phyloP scores from a whole-genome alignment of 2,888 invertebrate species.

The Diarsia mendica region DNA sequence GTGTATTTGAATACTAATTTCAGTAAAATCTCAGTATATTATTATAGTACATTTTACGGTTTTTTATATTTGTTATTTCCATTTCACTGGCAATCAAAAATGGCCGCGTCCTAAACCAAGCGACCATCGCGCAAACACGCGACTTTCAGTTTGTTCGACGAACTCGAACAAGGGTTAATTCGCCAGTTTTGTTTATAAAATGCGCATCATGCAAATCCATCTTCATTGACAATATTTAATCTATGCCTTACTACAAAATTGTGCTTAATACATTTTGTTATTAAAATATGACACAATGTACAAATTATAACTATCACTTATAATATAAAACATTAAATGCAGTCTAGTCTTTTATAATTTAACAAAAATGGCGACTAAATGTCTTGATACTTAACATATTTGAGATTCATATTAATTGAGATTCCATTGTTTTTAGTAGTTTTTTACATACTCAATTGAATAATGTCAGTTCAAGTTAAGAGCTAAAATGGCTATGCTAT shows the following conservation, averaged over 20 bases:
- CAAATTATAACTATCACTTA: constrained; percentile 66
- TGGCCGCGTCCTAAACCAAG: not conserved
- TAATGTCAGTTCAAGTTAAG: not conserved
- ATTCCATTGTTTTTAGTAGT: constrained; percentile 20
- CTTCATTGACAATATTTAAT: constrained; percentile 3
- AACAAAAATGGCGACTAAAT: constrained; percentile 68
- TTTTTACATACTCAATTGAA: constrained; percentile 6
- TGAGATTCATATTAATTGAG: constrained; percentile 66
- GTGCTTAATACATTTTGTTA: constrained; percentile 62
- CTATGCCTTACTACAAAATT: constrained; percentile 37
- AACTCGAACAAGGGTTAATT: not conserved
- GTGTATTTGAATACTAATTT: not conserved
- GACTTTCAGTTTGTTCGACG: not conserved
- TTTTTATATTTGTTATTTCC: not conserved
- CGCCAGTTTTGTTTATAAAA: too few relatives aligned
- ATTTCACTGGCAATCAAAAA: not conserved
- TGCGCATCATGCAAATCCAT: constrained; percentile 15
- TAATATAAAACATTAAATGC: constrained; percentile 77
- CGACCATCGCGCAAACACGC: not conserved
- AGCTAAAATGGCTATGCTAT: constrained; percentile 1
- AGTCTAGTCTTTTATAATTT: constrained; percentile 73
- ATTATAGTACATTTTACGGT: not conserved
- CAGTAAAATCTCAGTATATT: not conserved
- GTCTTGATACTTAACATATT: constrained; percentile 57
- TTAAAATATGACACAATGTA: constrained; percentile 80